A percentile compares a stretch with the other conserved stretches of the same genome.
phyloP scores from a whole-genome alignment of 2,797 vertebrate genomes.

The Lacerta agilis region DNA sequence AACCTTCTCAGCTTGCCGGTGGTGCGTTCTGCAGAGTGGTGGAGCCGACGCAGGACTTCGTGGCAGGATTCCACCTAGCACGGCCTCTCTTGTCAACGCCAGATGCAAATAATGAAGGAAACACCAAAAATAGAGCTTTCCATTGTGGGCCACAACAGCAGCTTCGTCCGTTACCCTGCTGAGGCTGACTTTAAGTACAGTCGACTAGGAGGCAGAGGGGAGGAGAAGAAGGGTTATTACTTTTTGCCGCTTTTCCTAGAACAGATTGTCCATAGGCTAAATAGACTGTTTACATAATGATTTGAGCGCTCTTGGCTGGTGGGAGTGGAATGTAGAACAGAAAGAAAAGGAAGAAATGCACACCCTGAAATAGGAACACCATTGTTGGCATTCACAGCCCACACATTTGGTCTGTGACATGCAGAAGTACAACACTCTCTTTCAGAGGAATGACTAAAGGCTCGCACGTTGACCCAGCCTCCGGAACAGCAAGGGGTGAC shows the following conservation, averaged over 20 bases:
- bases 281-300: constrained; percentile 13
- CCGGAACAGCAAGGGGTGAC: neutral
- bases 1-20: fast-evolving
- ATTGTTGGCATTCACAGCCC: constrained; percentile 1
- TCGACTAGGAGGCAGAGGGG: neutral
- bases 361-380: neutral
- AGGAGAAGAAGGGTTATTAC: constrained; percentile 22
- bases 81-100: constrained; percentile 24
- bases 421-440: neutral
- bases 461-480: neutral
- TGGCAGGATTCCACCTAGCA: constrained; percentile 24
- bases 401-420: neutral
- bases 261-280: constrained; percentile 23
- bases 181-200: constrained; percentile 46
- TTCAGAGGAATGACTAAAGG: neutral
- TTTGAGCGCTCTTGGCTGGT: neutral
- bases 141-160: constrained; percentile 30
- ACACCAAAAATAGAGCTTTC: constrained; percentile 38
- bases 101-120: constrained; percentile 55
- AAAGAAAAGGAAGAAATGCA: neutral
- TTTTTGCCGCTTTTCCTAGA: constrained; percentile 29
- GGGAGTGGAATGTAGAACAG: neutral
- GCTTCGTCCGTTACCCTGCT: constrained; percentile 12
- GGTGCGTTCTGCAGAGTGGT: neutral
- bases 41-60: neutral